A percentile compares a stretch with the other conserved stretches of the same genome.
These are phyloP conservation scores for Sitta carolinensis DNA, from an alignment of 2,797 vertebrate genomes.

Conservation along the genomic window DNA sequence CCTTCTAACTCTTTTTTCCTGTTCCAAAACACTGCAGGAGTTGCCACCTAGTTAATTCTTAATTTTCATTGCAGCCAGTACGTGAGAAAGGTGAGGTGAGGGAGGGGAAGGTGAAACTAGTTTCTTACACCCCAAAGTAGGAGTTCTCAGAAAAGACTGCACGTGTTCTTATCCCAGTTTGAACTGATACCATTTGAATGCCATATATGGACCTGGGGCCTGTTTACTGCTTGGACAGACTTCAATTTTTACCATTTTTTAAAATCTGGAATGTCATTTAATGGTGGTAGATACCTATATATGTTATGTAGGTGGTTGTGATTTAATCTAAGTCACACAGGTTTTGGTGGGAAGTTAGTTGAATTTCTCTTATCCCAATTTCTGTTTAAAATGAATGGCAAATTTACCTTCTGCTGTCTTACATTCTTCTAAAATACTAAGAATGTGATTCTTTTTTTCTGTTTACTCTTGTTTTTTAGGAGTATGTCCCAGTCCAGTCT, in stretches of 20 bases:
- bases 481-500: conserved; percentile 80
- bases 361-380: background rate
- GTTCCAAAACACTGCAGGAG: background rate
- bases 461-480: conserved; percentile 74
- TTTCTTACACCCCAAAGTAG: background rate
- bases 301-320: background rate
- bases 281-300: background rate
- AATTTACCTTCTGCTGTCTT: background rate
- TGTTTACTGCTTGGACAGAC: background rate
- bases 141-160: background rate
- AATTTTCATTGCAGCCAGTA: background rate
- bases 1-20: background rate
- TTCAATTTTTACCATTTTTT: background rate
- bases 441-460: background rate
- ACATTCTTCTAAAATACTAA: background rate
- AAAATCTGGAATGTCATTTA: background rate
- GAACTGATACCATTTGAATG: background rate
- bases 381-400: background rate
- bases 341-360: background rate
- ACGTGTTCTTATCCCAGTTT: background rate
- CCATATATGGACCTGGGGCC: background rate
- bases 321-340: background rate
- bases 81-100: background rate
- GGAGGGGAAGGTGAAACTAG: background rate
- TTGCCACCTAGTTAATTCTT: background rate